Evolutionary conservation across 2,797 vertebrate species (phyloP), one percentile per base, ranked within the genome.

Genomic region (Fringilla coelebs): DNA sequence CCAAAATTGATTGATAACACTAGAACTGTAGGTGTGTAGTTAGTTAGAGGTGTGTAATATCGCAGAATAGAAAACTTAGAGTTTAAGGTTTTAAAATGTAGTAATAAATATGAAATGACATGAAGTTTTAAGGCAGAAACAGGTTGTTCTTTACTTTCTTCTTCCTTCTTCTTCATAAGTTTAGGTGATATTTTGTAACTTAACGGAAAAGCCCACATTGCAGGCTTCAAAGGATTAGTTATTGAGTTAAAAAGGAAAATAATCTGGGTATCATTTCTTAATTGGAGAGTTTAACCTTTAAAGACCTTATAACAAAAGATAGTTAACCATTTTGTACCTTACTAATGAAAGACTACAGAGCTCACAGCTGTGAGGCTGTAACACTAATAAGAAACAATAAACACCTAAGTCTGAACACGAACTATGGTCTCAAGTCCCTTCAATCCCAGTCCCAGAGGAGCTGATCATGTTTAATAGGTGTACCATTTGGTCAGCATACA

Each of bases 401-500:
- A 34, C 21, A 57, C 22, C n/a, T 34, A 11, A 34, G 21, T 57
- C 14, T 34, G n/a, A 34, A 24, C n/a, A 57, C 1, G 1, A 57
- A 24, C 21, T 57, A 15, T 34, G 2, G 3, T 16, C 54, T 34
- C 54, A 24, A 57, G 21, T 24, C 22, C 32, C 32, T 57, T 34
- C 32, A 57, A 57, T 57, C 54, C 32, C n/a, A 57, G 4, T 21
- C n/a, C n/a, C 54, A 34, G 20, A n/a, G 32, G 49, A 78, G 67
- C 40, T 7, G 40, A 25, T 78, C 1, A 2, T 22, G 19, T 68
- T 70, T 73, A 61, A 51, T 7, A 52, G 32, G 8, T 40, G 11
- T 17, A 17, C 36, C 0, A 0, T 54, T 58, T 66, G 21, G 28
- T 75, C 31, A 58, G 11, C 0, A 2, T 57, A 51, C 29, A 72